These are phyloP conservation scores for Hafferia zeledoni DNA, from an alignment of 2,797 vertebrate genomes.

Conservation along the genomic window DNA sequence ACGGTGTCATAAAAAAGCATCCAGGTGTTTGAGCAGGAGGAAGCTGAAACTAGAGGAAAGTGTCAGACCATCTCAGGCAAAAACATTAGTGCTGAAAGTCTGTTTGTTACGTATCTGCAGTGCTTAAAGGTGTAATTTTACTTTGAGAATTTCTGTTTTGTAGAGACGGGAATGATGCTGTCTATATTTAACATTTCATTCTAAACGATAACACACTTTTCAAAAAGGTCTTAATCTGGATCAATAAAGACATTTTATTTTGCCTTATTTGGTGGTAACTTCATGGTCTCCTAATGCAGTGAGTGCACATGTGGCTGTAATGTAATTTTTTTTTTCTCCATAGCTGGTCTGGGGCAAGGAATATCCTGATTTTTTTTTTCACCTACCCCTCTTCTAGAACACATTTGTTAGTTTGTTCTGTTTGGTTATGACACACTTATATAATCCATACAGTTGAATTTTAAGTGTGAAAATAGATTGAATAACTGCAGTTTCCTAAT, in stretches of 20 bases:
- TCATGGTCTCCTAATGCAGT: not conserved
- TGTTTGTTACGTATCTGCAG: rapidly evolving
- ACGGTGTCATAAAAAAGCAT: not conserved
- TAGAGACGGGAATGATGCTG: not conserved
- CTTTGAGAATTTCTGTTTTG: not conserved
- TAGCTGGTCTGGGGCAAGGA: not conserved
- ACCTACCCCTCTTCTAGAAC: rapidly evolving
- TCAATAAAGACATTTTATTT: not conserved
- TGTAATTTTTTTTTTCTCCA: not conserved
- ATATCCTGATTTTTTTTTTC: not conserved
- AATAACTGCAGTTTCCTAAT: not conserved
- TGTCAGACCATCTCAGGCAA: not conserved
- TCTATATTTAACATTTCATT: not conserved
- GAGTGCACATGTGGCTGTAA: not conserved
- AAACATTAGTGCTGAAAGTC: not conserved
- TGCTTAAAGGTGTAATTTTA: not conserved
- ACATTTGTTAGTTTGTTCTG: not conserved
- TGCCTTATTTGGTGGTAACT: not conserved
- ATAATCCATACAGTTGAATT: not conserved
- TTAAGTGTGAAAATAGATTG: not conserved
- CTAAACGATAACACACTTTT: not conserved
- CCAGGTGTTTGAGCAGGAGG: not conserved
- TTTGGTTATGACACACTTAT: not conserved
- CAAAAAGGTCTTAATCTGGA: not conserved
- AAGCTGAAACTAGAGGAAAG: not conserved